phyloP scores from a whole-genome alignment of 2,113 vertebrate species.

The Paradisaea rubra region DNA sequence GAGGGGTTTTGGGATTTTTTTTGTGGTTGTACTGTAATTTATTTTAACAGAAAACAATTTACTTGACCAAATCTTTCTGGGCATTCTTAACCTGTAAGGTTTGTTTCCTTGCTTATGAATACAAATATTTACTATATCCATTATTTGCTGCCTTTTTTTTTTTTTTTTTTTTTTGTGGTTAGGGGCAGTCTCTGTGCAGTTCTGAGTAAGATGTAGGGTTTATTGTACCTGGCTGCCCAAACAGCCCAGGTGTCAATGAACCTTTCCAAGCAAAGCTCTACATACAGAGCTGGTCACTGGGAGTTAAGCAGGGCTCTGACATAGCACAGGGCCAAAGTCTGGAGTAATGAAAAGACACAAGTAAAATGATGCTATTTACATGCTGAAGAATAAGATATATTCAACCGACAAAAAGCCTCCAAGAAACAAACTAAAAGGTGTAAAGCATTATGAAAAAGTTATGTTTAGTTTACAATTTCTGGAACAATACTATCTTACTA shows the following conservation, averaged over 20 bases:
- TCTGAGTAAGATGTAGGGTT: neutral
- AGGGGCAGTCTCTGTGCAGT: neutral
- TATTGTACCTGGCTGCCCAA: neutral
- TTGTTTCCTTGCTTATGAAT: neutral
- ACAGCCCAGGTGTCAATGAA: neutral
- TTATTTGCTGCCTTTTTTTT: neutral
- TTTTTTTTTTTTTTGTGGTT: neutral
- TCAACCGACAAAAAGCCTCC: neutral
- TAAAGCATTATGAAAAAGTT: neutral
- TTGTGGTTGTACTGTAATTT: neutral
- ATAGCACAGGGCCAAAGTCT: neutral
- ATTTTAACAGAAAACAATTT: constrained; percentile 28
- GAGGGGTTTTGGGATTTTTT: neutral
- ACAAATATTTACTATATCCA: neutral
- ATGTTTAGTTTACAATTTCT: neutral
- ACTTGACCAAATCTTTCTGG: neutral
- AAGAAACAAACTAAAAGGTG: neutral
- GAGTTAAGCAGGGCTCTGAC: neutral
- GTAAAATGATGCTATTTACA: neutral
- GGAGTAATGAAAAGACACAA: neutral
- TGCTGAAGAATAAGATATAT: neutral
- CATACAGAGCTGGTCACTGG: neutral
- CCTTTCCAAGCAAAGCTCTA: neutral
- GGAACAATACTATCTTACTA: neutral
- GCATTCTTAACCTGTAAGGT: neutral